These are phyloP conservation scores for Pitta sordida DNA, from an alignment of 2,113 vertebrate species.

Conservation along the genomic window DNA sequence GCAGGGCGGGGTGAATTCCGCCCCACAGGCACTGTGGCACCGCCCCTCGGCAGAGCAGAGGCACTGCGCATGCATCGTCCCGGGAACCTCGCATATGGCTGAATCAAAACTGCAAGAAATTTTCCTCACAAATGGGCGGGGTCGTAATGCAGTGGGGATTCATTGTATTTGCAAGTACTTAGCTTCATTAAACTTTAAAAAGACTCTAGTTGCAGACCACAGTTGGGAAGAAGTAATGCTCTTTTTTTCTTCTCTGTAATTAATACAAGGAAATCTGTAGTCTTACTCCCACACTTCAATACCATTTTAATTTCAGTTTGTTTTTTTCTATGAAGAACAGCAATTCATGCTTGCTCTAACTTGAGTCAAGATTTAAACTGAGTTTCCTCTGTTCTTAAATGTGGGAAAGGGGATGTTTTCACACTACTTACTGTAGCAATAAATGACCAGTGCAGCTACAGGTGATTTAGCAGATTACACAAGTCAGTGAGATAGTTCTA, in stretches of 20 bases:
- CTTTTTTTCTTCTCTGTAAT: not conserved
- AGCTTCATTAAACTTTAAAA: slow-evolving; percentile 49
- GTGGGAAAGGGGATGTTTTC: not conserved
- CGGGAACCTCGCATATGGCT: too few species aligned
- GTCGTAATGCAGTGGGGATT: too few species aligned
- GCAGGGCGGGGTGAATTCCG: too few species aligned
- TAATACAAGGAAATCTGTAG: not conserved
- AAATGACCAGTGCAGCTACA: not conserved
- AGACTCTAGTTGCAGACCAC: not conserved
- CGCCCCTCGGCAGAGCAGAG: too few species aligned
- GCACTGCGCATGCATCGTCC: too few species aligned
- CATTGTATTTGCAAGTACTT: slow-evolving; percentile 34
- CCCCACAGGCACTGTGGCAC: too few species aligned
- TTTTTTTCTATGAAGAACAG: not conserved
- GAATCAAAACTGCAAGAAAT: too few species aligned
- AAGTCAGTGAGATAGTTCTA: not conserved
- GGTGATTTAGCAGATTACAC: not conserved
- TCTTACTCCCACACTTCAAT: not conserved
- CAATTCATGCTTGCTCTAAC: not conserved
- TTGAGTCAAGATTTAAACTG: not conserved
- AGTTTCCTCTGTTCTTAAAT: not conserved
- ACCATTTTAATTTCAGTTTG: not conserved
- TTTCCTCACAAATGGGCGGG: too few species aligned
- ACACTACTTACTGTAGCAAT: not conserved
- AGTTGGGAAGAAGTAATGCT: not conserved